These are phyloP conservation scores for Drosophila nigromelanica DNA, from an alignment of 1,140 invertebrate species.

Conservation along the genomic window DNA sequence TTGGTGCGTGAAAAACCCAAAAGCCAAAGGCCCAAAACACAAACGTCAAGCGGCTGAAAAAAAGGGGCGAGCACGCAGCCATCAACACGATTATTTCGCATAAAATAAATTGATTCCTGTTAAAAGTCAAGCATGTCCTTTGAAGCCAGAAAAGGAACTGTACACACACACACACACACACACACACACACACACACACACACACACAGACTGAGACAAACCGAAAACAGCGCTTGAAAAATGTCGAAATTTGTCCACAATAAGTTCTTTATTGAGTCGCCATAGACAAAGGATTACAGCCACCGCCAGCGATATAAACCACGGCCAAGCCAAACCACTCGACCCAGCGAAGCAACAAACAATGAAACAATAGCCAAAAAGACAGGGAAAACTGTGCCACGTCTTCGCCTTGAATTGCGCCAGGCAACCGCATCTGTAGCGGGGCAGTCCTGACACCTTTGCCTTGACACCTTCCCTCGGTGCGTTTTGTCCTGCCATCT, in stretches of 20 bases:
- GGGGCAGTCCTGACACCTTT: constrained; percentile 66
- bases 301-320: constrained; percentile 61
- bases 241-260: constrained; percentile 82
- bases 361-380: constrained; percentile 57
- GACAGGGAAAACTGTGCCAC: constrained; percentile 67
- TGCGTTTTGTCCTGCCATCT: constrained; percentile 25
- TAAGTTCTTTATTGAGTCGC: constrained; percentile 82
- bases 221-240: constrained; percentile 73
- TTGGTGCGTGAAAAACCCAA: constrained; percentile 53
- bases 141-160: constrained; percentile 43
- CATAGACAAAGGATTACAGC: constrained; percentile 67
- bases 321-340: constrained; percentile 56
- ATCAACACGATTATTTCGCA: constrained; percentile 84
- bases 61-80: constrained; percentile 82
- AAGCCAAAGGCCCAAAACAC: constrained; percentile 35
- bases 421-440: constrained; percentile 41
- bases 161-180: constrained; percentile 37
- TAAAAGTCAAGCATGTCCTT: constrained; percentile 82
- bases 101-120: constrained; percentile 84
- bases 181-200: constrained; percentile 3
- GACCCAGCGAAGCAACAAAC: constrained; percentile 43
- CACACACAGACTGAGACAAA: constrained; percentile 42
- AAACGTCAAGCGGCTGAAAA: constrained; percentile 38
- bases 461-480: constrained; percentile 69
- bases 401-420: constrained; percentile 61